A percentile compares a stretch with the other conserved stretches of the same genome.
Evolutionary conservation across 92 coral and sea anemone genomes (phyloP).

Genomic region (Palythoa grandiflora): DNA sequence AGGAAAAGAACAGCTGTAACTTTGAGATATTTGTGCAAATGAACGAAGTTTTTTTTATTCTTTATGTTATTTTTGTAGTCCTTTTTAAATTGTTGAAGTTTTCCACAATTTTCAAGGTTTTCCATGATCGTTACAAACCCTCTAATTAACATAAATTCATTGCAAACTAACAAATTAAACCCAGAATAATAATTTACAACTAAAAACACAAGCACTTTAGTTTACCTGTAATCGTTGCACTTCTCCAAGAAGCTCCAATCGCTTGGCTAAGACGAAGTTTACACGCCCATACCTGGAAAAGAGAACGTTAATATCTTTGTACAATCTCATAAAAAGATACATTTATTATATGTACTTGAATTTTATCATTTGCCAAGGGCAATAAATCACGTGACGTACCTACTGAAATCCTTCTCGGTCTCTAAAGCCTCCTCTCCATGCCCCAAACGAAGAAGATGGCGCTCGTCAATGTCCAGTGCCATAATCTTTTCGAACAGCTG

Average conservation of each 20-base stretch:
- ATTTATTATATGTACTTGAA: no score
- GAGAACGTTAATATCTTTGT: no score
- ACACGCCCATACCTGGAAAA: conserved; percentile 91
- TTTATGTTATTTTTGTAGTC: no score
- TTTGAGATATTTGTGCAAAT: no score
- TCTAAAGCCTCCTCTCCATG: conserved; percentile 99
- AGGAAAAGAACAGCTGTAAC: no score
- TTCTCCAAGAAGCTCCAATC: conserved; percentile 91
- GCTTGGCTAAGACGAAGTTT: conserved; percentile 91
- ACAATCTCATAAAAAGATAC: no score
- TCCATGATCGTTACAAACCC: no score
- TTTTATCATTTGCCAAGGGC: not conserved
- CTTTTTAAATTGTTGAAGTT: no score
- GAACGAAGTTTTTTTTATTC: no score
- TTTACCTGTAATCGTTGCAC: conserved; percentile 95
- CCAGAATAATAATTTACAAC: not conserved
- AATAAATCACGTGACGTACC: conserved; percentile 58
- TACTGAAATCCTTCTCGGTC: conserved; percentile 99
- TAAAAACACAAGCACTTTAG: not conserved
- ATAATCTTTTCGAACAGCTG: conserved; percentile 98
- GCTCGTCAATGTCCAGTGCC: conserved; percentile 99
- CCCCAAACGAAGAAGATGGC: conserved; percentile 97
- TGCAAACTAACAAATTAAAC: not conserved
- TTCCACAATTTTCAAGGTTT: no score
- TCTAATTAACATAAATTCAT: no score